Percentiles rank a stretch among this genome's conserved stretches.
Evolutionary conservation across 2,113 vertebrate genomes (phyloP).

Genomic region (Tenrec ecaudatus): DNA sequence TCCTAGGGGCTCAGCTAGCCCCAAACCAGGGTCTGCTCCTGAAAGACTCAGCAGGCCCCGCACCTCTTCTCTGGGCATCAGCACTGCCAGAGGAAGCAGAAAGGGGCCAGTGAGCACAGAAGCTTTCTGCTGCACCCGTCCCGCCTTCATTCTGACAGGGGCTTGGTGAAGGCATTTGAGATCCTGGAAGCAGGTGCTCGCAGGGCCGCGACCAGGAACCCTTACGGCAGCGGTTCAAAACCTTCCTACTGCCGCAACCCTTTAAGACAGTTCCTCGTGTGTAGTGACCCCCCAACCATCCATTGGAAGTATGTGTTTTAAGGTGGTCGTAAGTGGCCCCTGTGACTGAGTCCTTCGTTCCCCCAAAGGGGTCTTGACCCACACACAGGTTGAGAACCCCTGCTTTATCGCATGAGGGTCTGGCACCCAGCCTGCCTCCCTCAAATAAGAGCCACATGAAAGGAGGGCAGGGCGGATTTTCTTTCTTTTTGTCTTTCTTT

Average conservation of each 20-base stretch:
- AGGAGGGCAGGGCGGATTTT: not conserved
- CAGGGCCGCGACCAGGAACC: not conserved
- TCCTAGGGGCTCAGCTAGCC: not conserved
- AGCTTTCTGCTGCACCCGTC: slow-evolving; percentile 17
- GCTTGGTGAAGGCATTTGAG: not conserved
- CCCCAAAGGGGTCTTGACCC: too few species aligned
- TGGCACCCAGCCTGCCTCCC: not conserved
- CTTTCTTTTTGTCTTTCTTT: slow-evolving; percentile 22
- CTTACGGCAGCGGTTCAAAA: not conserved
- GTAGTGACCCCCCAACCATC: too few species aligned
- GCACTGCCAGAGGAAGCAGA: not conserved
- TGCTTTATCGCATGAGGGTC: not conserved
- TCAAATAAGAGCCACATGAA: slow-evolving; percentile 7
- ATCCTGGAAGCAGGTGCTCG: not conserved
- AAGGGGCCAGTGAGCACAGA: too few species aligned
- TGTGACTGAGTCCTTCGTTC: too few species aligned
- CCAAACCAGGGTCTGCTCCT: not conserved
- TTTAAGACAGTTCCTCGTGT: too few species aligned
- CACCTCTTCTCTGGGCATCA: not conserved
- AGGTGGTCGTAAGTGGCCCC: too few species aligned
- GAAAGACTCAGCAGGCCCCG: not conserved
- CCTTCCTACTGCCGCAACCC: too few species aligned
- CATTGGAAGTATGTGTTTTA: too few species aligned
- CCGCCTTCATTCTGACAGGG: not conserved
- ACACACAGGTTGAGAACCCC: too few species aligned